Evolutionary conservation across 2,888 invertebrate species (phyloP), one percentile per base, ranked within the genome.

Genomic region (Margaritifera margaritifera): DNA sequence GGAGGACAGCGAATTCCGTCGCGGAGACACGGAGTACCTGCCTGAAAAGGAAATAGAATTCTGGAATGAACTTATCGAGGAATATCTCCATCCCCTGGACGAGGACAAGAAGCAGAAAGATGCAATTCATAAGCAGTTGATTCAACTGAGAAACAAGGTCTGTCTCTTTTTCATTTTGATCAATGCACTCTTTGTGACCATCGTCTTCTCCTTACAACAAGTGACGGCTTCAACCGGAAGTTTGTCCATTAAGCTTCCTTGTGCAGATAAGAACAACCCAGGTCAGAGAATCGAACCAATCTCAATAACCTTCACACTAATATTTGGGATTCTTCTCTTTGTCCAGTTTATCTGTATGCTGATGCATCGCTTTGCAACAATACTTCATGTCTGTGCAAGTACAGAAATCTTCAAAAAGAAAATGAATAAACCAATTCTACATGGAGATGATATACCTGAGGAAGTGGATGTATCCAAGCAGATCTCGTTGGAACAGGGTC

Each of bases 311-410:
- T 84, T 84, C 56, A 79, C 81, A 25, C 69, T 80, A 5, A 79
- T 82, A 27, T 84, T 84, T 61, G 84, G 84, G 20, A 25, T 84
- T 18, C 66, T 83, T 64, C 69, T 84, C 63, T 63, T 80, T 25
- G 65, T 83, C n/a, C 84, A 84, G 69, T 80, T 81, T 54, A 92
- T 94, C 66, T 98, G 97, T 82, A 99, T 99, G 98, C 92, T 99
- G 92, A 96, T 98, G 93, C 99, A 99, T 94, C 94, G 99, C 84
- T 97, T 98, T 88, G 97, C 97, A 87, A 99, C 99, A 1, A 91
- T 99, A 72, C 95, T 98, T 4, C 99, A 99, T 89, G 98, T 99
- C 87, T 92, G 99, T 88, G 95, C 99, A 55, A 96, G 98, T 5
- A 98, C 98, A 15, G 80, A 80, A 52, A 75, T 87, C 19, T 73